These are phyloP conservation scores for Brevimyrus niger DNA, from an alignment of 2,113 vertebrate genomes.

Conservation along the genomic window DNA sequence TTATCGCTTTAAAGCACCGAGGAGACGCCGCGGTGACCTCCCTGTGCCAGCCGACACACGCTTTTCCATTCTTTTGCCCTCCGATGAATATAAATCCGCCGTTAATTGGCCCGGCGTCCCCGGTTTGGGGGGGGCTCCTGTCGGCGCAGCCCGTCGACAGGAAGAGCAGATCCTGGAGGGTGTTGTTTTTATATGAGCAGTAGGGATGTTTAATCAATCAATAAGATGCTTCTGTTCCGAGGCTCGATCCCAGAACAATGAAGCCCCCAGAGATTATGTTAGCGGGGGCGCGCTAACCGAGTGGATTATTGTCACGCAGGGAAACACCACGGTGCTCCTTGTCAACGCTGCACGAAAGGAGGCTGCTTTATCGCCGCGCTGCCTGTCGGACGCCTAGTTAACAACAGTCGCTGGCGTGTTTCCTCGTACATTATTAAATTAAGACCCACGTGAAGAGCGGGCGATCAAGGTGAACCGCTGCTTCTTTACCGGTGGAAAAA, in stretches of 20 bases:
- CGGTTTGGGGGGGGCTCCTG: not conserved
- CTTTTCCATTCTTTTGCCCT: not conserved
- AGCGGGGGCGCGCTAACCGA: not conserved
- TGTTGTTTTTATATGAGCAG: not conserved
- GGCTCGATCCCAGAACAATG: not conserved
- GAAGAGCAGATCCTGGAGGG: not conserved
- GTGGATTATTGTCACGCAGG: not conserved
- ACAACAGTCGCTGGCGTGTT: not conserved
- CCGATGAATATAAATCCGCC: not conserved
- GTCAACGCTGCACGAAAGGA: not conserved
- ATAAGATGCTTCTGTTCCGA: not conserved
- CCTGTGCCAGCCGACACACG: not conserved
- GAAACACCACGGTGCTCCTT: not conserved
- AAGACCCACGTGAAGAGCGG: not conserved
- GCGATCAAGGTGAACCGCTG: not conserved
- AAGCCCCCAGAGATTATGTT: not conserved
- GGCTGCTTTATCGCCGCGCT: no score
- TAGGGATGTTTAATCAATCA: conserved; percentile 16
- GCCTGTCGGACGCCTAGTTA: not conserved
- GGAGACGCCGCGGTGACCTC: not conserved
- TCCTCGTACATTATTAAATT: conserved; percentile 9
- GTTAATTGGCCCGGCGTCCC: not conserved
- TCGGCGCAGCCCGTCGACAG: not conserved
- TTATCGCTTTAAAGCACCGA: not conserved
- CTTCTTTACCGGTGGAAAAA: not conserved